Percentiles rank a stretch among this genome's conserved stretches.
Evolutionary conservation across 2,797 vertebrate genomes (phyloP).

Genomic region (Toxotes lorentzi): DNA sequence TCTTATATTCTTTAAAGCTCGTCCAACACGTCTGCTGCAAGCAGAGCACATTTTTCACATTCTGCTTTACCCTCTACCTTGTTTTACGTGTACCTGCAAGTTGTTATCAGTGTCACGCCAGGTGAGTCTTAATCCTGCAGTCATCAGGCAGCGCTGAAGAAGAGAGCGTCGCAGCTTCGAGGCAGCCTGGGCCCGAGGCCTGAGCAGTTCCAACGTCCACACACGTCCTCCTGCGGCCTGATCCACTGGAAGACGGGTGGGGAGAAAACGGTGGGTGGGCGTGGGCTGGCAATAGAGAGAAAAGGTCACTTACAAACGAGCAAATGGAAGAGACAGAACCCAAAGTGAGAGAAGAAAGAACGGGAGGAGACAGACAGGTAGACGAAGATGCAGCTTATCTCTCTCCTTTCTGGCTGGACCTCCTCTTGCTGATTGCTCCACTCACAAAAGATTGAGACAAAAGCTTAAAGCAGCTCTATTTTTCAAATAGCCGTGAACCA

Average conservation of each 20-base stretch:
- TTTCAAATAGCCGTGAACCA: constrained; percentile 48
- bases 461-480: constrained; percentile 53
- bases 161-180: constrained; percentile 12
- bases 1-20: not conserved
- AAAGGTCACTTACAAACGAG: constrained; percentile 40
- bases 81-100: constrained; percentile 45
- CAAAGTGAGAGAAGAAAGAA: constrained; percentile 23
- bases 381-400: constrained; percentile 32
- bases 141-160: constrained; percentile 17
- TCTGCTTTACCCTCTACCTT: constrained; percentile 12
- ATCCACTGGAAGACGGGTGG: constrained; percentile 32
- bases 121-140: constrained; percentile 47
- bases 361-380: constrained; percentile 1
- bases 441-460: constrained; percentile 41
- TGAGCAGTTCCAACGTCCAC: constrained; percentile 41
- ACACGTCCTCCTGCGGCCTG: constrained; percentile 19
- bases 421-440: constrained; percentile 32
- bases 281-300: constrained; percentile 25
- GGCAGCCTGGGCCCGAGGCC: constrained; percentile 21
- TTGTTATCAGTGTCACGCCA: constrained; percentile 57
- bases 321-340: constrained; percentile 31
- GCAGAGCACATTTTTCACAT: constrained; percentile 9
- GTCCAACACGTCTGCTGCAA: constrained; percentile 5
- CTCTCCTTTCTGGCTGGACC: constrained; percentile 14
- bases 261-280: constrained; percentile 33